These are phyloP conservation scores for Aphelenchoides besseyi DNA, from an alignment of 1,140 invertebrate species.

Conservation along the genomic window DNA sequence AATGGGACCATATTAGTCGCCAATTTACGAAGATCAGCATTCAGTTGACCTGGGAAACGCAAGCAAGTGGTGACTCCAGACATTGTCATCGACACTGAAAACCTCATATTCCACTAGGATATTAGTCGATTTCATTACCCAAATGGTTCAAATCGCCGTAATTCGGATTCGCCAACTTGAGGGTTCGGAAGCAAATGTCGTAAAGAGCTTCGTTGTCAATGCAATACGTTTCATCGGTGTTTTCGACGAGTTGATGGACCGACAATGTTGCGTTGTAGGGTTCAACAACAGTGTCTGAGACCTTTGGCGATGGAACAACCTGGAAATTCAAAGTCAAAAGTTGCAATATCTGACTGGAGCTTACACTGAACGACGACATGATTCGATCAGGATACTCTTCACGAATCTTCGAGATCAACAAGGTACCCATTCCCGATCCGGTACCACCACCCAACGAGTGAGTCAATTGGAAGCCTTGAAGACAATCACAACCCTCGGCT, in stretches of 20 bases:
- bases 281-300: slow-evolving; percentile 74
- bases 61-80: too few relatives aligned
- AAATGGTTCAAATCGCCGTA: slow-evolving; percentile 77
- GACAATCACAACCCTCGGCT: too few relatives aligned
- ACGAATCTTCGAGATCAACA: slow-evolving; percentile 68
- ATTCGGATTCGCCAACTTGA: slow-evolving; percentile 75
- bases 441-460: too few relatives aligned
- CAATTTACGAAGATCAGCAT: slow-evolving; percentile 84
- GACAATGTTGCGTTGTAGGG: slow-evolving; percentile 75
- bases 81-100: too few relatives aligned
- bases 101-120: too few relatives aligned
- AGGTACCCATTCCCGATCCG: too few relatives aligned
- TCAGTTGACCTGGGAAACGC: too few relatives aligned
- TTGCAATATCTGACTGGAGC: too few relatives aligned
- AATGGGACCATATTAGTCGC: slow-evolving; percentile 95
- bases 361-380: slow-evolving; percentile 83
- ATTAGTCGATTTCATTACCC: slow-evolving; percentile 61
- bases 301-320: too few relatives aligned
- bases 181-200: slow-evolving; percentile 76
- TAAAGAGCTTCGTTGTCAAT: slow-evolving; percentile 79
- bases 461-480: too few relatives aligned
- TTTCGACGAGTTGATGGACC: slow-evolving; percentile 73
- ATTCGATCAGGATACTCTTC: slow-evolving; percentile 73
- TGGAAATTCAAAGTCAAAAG: slow-evolving; percentile 80
- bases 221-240: slow-evolving; percentile 75